These are phyloP conservation scores for Aphelinus atriplicis DNA, from an alignment of 1,140 invertebrate species.

Conservation along the genomic window DNA sequence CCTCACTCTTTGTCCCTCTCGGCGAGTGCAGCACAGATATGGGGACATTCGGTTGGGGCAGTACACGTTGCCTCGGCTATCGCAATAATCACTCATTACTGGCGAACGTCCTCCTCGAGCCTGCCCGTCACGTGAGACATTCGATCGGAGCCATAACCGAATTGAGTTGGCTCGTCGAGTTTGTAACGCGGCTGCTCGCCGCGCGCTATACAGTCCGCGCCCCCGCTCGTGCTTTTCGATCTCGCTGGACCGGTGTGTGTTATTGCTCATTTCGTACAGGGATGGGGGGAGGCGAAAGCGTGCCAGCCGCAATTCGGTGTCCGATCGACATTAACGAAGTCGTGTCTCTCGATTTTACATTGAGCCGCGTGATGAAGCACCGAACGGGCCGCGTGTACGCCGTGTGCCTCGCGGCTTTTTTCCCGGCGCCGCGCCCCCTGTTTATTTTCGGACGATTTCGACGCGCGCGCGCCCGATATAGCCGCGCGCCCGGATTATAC, in stretches of 20 bases:
- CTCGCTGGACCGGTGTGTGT: background rate
- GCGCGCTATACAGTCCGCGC: background rate
- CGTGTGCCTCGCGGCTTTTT: conserved; percentile 10
- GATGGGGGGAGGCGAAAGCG: background rate
- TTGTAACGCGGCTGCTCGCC: background rate
- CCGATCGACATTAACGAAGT: conserved; percentile 28
- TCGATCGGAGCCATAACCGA: too few species aligned
- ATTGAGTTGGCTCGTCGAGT: too few species aligned
- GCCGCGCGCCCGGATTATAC: conserved; percentile 6
- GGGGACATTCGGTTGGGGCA: background rate
- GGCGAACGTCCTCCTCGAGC: too few species aligned
- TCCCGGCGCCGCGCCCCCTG: background rate
- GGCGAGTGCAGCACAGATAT: too few species aligned
- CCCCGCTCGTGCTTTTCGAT: conserved; percentile 8
- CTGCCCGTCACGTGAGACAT: too few species aligned
- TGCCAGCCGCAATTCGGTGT: background rate
- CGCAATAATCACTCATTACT: too few species aligned
- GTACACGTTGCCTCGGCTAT: background rate
- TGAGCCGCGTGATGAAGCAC: conserved; percentile 11
- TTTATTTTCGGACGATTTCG: conserved; percentile 14
- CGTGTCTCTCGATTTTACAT: conserved; percentile 24
- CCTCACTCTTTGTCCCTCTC: too few species aligned
- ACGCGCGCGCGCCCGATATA: background rate
- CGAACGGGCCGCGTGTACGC: too few species aligned
- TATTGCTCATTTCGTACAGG: conserved; percentile 24